phyloP scores from a whole-genome alignment of 2,888 invertebrate genomes.

The Drosophila yooni region DNA sequence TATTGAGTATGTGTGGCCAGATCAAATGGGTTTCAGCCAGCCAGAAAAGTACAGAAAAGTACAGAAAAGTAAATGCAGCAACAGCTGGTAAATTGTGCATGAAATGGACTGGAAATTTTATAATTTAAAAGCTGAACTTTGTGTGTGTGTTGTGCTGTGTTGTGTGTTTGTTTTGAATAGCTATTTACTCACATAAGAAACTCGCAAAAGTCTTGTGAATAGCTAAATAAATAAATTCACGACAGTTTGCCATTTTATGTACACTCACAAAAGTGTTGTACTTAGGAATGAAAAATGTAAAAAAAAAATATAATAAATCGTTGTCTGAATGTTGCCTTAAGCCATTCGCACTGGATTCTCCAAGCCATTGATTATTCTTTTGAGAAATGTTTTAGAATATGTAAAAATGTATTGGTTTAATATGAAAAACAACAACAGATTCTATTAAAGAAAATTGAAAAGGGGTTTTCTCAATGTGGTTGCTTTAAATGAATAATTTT shows the following conservation, averaged over 20 bases:
- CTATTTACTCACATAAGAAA: not conserved
- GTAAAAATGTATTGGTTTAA: not conserved
- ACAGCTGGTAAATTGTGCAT: constrained; percentile 1
- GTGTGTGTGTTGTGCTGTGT: not conserved
- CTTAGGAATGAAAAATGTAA: not conserved
- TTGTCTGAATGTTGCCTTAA: not conserved
- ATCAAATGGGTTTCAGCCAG: constrained; percentile 14
- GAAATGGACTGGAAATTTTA: constrained; percentile 18
- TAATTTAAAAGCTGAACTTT: constrained; percentile 12
- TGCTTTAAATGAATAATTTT: not conserved
- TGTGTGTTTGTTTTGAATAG: not conserved
- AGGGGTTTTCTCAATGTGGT: not conserved
- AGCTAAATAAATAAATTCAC: constrained; percentile 16
- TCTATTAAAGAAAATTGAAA: not conserved
- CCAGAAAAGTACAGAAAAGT: constrained; percentile 8
- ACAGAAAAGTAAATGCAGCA: not conserved
- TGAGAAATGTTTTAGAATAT: not conserved
- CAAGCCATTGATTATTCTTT: not conserved
- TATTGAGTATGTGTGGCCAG: constrained; percentile 10
- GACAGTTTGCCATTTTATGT: not conserved
- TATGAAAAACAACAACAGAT: not conserved
- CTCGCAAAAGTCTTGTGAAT: not conserved
- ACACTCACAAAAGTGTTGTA: not conserved
- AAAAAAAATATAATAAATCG: not conserved
- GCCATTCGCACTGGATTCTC: not conserved